Conservation (phyloP, 2,888 invertebrate species). For the Sialis lutaria region DNA sequence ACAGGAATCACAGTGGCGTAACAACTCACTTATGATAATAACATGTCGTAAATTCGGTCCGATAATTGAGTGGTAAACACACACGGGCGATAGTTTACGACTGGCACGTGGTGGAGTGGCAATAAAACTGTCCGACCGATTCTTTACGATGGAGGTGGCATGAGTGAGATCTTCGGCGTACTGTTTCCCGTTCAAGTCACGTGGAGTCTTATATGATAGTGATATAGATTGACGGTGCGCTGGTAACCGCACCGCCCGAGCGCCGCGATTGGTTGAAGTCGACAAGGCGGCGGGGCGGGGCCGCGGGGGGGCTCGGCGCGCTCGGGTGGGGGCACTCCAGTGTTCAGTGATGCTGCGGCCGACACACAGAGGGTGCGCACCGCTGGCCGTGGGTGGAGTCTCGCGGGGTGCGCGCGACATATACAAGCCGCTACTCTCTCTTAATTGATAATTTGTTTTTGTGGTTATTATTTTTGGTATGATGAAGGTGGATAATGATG, state of each 20-base stretch:
- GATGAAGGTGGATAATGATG: too few relatives aligned
- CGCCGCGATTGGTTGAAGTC: conserved; percentile 34
- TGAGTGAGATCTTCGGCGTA: conserved; percentile 5
- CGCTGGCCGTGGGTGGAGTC: background rate
- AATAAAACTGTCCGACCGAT: conserved; percentile 31
- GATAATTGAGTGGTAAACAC: conserved; percentile 19
- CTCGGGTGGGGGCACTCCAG: conserved; percentile 21
- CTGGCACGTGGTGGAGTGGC: conserved; percentile 27
- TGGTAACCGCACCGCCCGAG: conserved; percentile 17
- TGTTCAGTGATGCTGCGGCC: background rate
- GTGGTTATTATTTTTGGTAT: too few relatives aligned
- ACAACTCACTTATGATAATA: conserved; percentile 8
- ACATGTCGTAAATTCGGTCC: conserved; percentile 16
- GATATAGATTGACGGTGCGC: conserved; percentile 21
- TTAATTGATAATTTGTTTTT: too few relatives aligned
- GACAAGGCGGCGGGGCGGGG: conserved; percentile 12
- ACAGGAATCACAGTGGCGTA: background rate
- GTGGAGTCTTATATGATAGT: conserved; percentile 27
- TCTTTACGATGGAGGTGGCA: conserved; percentile 23
- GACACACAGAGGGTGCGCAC: background rate
- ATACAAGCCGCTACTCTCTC: background rate
- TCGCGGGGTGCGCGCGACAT: background rate
- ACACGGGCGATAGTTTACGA: conserved; percentile 9
- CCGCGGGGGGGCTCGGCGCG: conserved; percentile 15
- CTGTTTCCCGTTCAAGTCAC: conserved; percentile 16